Percentiles rank a stretch among this genome's conserved stretches.
These are phyloP conservation scores for Montipora sp. DNA, from an alignment of 64 coral and sea anemone genomes.

Conservation along the genomic window DNA sequence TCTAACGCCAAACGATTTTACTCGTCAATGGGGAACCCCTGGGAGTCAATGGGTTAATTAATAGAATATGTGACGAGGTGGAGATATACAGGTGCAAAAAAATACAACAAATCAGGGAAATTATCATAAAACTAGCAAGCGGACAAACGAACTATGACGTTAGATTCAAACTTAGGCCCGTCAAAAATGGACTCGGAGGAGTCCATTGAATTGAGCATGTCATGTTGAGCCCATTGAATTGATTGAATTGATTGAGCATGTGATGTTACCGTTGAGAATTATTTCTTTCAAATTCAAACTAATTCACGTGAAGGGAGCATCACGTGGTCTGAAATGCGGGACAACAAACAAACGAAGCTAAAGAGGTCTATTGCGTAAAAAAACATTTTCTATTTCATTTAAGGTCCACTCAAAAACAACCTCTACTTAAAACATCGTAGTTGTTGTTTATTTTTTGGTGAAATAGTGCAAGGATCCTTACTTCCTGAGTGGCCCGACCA, in stretches of 20 bases:
- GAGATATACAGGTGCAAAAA: neutral
- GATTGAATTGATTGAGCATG: neutral
- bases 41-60: too few species aligned
- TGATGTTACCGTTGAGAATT: neutral
- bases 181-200: constrained; percentile 19
- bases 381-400: constrained; percentile 5
- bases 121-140: neutral
- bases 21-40: too few species aligned
- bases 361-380: constrained; percentile 12
- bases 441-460: constrained; percentile 4
- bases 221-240: neutral
- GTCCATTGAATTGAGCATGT: neutral
- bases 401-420: neutral
- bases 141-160: neutral
- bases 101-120: neutral
- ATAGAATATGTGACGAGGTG: neutral
- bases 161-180: neutral
- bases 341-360: constrained; percentile 6
- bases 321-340: neutral
- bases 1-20: too few species aligned
- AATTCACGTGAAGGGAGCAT: constrained; percentile 10
- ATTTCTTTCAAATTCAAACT: neutral
- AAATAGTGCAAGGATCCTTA: neutral
- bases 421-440: neutral
- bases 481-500: neutral